phyloP scores from a whole-genome alignment of 1,140 invertebrate species.

The Stratiolaelaps scimitus region DNA sequence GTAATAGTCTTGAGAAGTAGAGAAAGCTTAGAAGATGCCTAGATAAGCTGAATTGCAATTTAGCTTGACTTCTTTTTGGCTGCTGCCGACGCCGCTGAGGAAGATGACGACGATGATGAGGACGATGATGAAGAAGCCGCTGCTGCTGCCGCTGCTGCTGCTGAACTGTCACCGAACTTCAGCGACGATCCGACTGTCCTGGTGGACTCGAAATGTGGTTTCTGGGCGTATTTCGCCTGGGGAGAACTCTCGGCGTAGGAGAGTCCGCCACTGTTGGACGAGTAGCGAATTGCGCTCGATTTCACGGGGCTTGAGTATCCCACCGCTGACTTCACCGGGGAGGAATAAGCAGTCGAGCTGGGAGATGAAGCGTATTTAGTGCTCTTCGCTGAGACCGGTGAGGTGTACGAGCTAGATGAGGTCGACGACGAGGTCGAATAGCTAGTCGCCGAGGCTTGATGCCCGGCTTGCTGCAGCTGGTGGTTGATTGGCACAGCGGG shows the following conservation, averaged over 20 bases:
- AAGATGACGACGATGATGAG: slow-evolving; percentile 5
- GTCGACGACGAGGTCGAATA: slow-evolving; percentile 24
- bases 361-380: background rate
- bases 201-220: slow-evolving; percentile 15
- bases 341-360: background rate
- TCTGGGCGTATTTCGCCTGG: slow-evolving; percentile 16
- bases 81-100: background rate
- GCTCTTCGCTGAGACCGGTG: slow-evolving; percentile 10
- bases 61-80: slow-evolving; percentile 25
- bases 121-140: background rate
- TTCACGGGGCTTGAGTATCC: slow-evolving; percentile 11
- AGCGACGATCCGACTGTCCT: slow-evolving; percentile 19
- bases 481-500: slow-evolving; percentile 16
- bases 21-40: background rate
- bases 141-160: background rate
- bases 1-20: background rate
- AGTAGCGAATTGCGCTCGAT: slow-evolving; percentile 9
- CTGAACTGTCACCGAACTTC: slow-evolving; percentile 11
- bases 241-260: slow-evolving; percentile 18
- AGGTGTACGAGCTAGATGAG: slow-evolving; percentile 14
- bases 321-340: background rate
- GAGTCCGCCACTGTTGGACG: slow-evolving; percentile 19
- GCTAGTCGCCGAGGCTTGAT: background rate
- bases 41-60: background rate
- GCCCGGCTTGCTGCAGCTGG: background rate